Base-by-base conservation (phyloP, 2,113 vertebrate genomes). In the Syrrhaptes paradoxus region DNA sequence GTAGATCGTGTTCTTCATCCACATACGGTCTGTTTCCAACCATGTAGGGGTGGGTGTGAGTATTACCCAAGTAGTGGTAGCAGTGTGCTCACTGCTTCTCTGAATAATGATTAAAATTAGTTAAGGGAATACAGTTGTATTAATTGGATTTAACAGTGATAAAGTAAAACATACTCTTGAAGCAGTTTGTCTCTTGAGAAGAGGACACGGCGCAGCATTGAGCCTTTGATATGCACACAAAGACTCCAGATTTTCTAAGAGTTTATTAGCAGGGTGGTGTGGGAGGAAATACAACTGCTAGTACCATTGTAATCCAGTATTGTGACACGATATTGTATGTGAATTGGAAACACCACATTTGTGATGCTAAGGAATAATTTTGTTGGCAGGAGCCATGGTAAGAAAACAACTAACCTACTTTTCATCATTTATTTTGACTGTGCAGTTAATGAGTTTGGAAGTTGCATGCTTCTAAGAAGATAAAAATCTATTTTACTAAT, bases 241-340 rank as follows among this genome's bases (percentile, higher is more conserved):
- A 29, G 16, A 16, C 46, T 67, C 31, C 43, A 22, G 4, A 22
- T 61, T 24, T 67, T 46, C 38, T n/a, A 3, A 11, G 26, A 29
- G 17, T 55, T 61, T 13, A 3, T 45, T 31, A 29, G 63, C 66
- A 57, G 49, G 51, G n/a, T 38, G 46, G 1, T 41, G 46, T 36
- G 38, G 17, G 32, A n/a, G 36, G 31, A 61, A 22, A 38, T 20
- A 4, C 1, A 70, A 3, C 19, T 59, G 51, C 11, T 24, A 29
- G 36, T 31, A 5, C 73, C 58, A 26, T 12, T 2, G 1, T 11
- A 7, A 38, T 46, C 51, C 54, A 21, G 34, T 11, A 13, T n/a
- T 22, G 32, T 8, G n/a, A n/a, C 62, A 38, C 0, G 0, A 17
- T 34, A 13, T 4, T 13, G 13, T 11, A 0, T 9, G 32, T 17